A percentile compares a stretch with the other conserved stretches of the same genome.
These are phyloP conservation scores for Anoplius nigerrimus DNA, from an alignment of 2,888 invertebrate genomes.

Conservation along the genomic window DNA sequence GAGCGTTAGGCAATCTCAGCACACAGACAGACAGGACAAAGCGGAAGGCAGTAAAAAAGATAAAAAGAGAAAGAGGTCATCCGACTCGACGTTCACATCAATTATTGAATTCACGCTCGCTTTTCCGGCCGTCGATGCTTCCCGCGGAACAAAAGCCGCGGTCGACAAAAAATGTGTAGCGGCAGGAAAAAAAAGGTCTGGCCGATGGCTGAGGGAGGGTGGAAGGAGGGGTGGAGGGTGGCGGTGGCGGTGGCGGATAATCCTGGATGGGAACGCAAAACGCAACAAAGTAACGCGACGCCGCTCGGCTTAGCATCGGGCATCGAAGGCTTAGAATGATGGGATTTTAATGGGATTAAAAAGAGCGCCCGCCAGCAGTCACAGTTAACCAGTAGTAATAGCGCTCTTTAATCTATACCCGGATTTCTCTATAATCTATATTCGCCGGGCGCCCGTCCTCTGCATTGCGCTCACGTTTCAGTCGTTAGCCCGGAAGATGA, in stretches of 20 bases:
- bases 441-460: constrained; percentile 44
- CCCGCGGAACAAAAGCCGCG: not conserved
- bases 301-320: constrained; percentile 11
- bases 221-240: constrained; percentile 17
- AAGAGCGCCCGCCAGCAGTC: constrained; percentile 40
- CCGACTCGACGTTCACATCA: no score
- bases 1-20: no score
- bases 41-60: no score
- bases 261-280: constrained; percentile 14
- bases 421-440: constrained; percentile 44
- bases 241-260: constrained; percentile 22
- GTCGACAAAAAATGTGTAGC: not conserved
- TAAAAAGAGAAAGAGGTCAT: no score
- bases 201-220: no score
- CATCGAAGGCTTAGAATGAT: constrained; percentile 45
- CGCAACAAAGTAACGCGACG: constrained; percentile 6
- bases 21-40: no score
- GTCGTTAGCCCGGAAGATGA: no score
- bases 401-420: constrained; percentile 47
- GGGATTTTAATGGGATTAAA: constrained; percentile 53
- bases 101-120: no score
- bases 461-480: constrained; percentile 12
- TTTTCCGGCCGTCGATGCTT: no score
- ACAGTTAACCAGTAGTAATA: constrained; percentile 42
- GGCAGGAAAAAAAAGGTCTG: not conserved